Evolutionary conservation across 2,888 invertebrate genomes (phyloP), one percentile per base, ranked within the genome.

Genomic region (Euzetes globulus): DNA sequence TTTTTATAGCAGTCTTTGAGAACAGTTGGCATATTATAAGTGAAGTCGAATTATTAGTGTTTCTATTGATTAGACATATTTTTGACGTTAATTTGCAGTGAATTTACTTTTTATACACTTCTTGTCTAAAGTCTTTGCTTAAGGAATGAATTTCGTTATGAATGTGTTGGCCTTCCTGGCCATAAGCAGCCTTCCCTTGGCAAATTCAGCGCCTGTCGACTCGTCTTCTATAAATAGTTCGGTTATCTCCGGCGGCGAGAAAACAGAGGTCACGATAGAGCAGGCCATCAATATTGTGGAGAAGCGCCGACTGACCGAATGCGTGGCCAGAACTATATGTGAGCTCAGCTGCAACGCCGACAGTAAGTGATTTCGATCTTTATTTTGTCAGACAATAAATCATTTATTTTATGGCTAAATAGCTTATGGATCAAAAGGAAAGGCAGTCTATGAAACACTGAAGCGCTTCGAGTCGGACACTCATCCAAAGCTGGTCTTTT

Each of bases 241-340:
- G 3, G 50, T 13, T 15, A 3, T 15, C 6, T 4, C 15, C 15
- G 19, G 4, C 27, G 29, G 13, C 5, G 65, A 37, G 27, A 33
- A 37, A 11, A 65, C 65, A 5, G 37, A 65, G n/a, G 65, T 65
- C 6, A 65, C 65, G 1, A 9, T 65, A 4, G 4, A 65, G 6
- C 65, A 65, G 37, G 65, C 65, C 37, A 65, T 65, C 65, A 37
- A 19, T 37, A 65, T 65, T 37, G 37, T 65, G 17, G 65, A 65
- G 29, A 65, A 65, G 29, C 33, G 65, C 3, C 65, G 65, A 19
- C 37, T 65, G 9, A 37, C 25, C 9, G 37, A 65, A 37, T 65
- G 65, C 11, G 65, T 65, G 65, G 65, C 65, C 37, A 37, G 65
- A 9, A 37, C 19, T 37, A 65, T 65, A 65, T 65, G 65, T n/a